phyloP scores from a whole-genome alignment of 2,888 invertebrate species.

The Acanthoscelides obtectus region DNA sequence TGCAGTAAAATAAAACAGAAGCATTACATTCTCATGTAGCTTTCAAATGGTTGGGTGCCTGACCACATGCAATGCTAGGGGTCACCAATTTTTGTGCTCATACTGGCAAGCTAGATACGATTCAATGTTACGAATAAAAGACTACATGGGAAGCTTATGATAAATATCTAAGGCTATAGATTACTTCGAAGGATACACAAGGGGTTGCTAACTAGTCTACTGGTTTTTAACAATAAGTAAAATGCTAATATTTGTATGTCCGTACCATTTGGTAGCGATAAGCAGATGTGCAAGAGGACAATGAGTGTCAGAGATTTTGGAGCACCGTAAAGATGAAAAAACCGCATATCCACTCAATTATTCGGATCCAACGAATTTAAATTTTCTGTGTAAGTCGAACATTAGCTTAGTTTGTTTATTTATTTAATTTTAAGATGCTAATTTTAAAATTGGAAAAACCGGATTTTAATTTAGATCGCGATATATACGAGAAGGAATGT shows the following conservation, averaged over 20 bases:
- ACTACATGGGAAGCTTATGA: not conserved
- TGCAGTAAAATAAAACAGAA: not conserved
- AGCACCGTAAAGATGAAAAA: constrained; percentile 45
- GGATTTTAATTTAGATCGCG: constrained; percentile 19
- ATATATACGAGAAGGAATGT: constrained; percentile 34
- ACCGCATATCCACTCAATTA: constrained; percentile 45
- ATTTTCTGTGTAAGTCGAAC: constrained; percentile 7
- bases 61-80: not conserved
- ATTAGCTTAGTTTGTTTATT: constrained; percentile 14
- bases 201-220: not conserved
- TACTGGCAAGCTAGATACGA: not conserved
- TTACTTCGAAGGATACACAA: not conserved
- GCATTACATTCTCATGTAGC: not conserved
- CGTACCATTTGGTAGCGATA: constrained; percentile 49
- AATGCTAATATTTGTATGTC: constrained; percentile 12
- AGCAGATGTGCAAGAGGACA: constrained; percentile 48
- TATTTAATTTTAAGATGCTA: constrained; percentile 22
- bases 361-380: constrained; percentile 40
- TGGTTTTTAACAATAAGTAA: constrained; percentile 10
- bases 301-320: constrained; percentile 46
- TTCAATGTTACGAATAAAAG: not conserved
- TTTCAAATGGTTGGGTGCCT: not conserved
- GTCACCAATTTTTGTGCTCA: not conserved
- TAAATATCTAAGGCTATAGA: not conserved
- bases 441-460: constrained; percentile 21